Base-by-base conservation (phyloP, 92 coral and sea anemone genomes). In the Epizoanthus fatuus region DNA sequence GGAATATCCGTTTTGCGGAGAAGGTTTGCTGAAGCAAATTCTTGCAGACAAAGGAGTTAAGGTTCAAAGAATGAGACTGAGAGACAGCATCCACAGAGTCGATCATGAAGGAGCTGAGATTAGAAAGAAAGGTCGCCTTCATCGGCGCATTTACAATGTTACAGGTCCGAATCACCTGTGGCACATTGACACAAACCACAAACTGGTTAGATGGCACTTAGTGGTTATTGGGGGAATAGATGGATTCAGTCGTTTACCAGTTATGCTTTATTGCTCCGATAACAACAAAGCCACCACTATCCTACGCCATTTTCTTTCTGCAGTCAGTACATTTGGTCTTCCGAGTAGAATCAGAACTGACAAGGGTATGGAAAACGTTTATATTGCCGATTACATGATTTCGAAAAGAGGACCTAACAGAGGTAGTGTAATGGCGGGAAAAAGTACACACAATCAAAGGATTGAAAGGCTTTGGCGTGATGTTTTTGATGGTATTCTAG, bases 281-380 rank as follows among this genome's bases (percentile, higher is more conserved):
- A 86, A 93, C 73, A 93, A 93, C 84, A 67, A 79, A 85, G 91
- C 96, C 25, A 74, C 81, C 40, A 93, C 92, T 66, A 63, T 93
- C 39, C 82, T 93, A 47, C 71, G 76, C 63, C 72, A 63, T 56
- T 93, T 88, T 84, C 64, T 75, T n/a, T 67, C 62, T 74, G 97
- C 91, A 71, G 92, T 93, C 63, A 71, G 72, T 60, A 81, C 79
- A 72, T 93, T 58, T 93, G 94, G 94, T 64, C 77, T 93, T n/a
- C 97, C 94, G 15, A 93, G 97, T 83, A 86, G 95, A 81, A 87
- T 92, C 63, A 79, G 94, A 65, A 83, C 94, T 40, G 95, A 94
- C 87, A 94, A 86, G 79, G 93, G 95, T 37, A 69, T 86, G 82
- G 95, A 89, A 86, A 94, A 94, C 87, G 92, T 92, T 59, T 69